Evolutionary conservation across 2,888 invertebrate genomes (phyloP).

Genomic region (Acleris cristana): DNA sequence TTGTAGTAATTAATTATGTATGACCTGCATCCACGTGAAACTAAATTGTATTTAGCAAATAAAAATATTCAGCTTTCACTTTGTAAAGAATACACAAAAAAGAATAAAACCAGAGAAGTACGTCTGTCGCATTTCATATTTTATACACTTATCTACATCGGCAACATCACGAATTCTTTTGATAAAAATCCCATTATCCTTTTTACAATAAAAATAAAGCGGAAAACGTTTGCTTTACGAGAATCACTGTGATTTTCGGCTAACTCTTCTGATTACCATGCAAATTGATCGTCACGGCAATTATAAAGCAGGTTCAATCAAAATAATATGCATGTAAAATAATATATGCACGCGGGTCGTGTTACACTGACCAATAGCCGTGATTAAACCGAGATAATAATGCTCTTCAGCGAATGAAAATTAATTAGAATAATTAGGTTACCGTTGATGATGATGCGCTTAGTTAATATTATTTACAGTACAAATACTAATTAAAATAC

Average conservation of each 20-base stretch:
- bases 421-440: slow-evolving; percentile 11
- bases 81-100: neutral
- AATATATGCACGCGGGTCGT: slow-evolving; percentile 13
- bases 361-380: slow-evolving; percentile 23
- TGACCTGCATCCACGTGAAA: too few relatives aligned
- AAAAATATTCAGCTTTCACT: neutral
- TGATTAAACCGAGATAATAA: slow-evolving; percentile 12
- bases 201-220: slow-evolving; percentile 29
- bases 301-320: slow-evolving; percentile 65
- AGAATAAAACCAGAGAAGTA: neutral
- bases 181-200: slow-evolving; percentile 28
- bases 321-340: slow-evolving; percentile 44
- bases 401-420: slow-evolving; percentile 11
- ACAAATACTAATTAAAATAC: too few relatives aligned
- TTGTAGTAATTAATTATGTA: too few relatives aligned
- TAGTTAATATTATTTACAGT: too few relatives aligned
- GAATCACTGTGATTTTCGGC: slow-evolving; percentile 60
- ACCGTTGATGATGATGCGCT: too few relatives aligned
- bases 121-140: neutral
- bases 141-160: slow-evolving; percentile 1
- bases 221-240: slow-evolving; percentile 44
- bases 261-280: slow-evolving; percentile 78
- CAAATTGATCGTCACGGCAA: slow-evolving; percentile 75
- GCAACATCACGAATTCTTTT: slow-evolving; percentile 16
- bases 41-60: too few relatives aligned